These are phyloP conservation scores for Beris morrisii DNA, from an alignment of 2,888 invertebrate species.

Conservation along the genomic window DNA sequence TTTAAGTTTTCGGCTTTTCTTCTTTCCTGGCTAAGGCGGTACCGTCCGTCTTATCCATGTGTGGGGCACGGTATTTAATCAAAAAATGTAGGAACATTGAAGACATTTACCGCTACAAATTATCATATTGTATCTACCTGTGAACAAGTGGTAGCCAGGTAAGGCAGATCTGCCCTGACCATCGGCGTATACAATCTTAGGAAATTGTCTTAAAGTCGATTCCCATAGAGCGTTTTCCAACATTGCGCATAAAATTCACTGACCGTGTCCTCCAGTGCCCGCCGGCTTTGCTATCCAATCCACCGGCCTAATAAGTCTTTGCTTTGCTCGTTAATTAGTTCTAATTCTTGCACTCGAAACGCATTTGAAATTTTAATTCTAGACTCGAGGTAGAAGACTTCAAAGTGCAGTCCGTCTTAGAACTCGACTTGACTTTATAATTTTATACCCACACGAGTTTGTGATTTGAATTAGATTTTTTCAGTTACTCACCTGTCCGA, in stretches of 20 bases:
- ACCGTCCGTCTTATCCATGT: too few species aligned
- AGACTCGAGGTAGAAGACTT: background rate
- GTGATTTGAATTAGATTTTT: slow-evolving; percentile 16
- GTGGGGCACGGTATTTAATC: background rate
- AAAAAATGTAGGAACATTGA: background rate
- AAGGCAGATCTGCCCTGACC: too few species aligned
- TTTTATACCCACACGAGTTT: slow-evolving; percentile 1
- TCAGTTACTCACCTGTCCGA: background rate
- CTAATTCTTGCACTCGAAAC: slow-evolving; percentile 31
- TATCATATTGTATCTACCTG: slow-evolving; percentile 16
- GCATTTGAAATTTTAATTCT: slow-evolving; percentile 36
- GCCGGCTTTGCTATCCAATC: background rate
- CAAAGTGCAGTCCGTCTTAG: slow-evolving; percentile 10
- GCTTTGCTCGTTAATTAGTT: slow-evolving; percentile 33
- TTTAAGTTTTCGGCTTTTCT: too few species aligned
- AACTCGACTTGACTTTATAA: slow-evolving; percentile 20
- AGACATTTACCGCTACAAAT: slow-evolving; percentile 18
- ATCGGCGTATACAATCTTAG: slow-evolving; percentile 8
- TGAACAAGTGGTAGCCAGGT: background rate
- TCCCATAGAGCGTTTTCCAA: slow-evolving; percentile 2
- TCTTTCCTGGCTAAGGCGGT: too few species aligned
- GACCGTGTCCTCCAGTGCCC: slow-evolving; percentile 25
- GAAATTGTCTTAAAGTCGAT: slow-evolving; percentile 9
- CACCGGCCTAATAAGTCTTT: slow-evolving; percentile 23
- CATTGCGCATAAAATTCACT: slow-evolving; percentile 13